Conservation (phyloP, 2,797 vertebrate species). For the Malacoctenus gilli region DNA sequence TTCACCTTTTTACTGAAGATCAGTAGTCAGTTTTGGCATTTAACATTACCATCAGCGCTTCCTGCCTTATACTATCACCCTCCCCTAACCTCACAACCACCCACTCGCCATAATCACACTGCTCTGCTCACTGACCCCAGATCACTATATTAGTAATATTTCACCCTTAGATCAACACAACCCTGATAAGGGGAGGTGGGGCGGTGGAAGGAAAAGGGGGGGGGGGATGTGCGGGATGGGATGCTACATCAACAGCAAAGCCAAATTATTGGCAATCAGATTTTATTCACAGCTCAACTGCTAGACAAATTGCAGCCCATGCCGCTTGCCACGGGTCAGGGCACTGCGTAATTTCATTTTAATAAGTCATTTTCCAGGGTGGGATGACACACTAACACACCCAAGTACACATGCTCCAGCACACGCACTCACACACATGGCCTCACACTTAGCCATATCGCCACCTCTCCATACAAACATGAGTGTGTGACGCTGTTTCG, state of each 20-base stretch:
- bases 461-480: constrained; percentile 61
- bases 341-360: constrained; percentile 90
- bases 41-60: constrained; percentile 71
- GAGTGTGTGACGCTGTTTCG: constrained; percentile 58
- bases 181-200: constrained; percentile 41
- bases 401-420: constrained; percentile 47
- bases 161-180: constrained; percentile 77
- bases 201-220: constrained; percentile 51
- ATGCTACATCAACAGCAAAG: constrained; percentile 82
- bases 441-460: constrained; percentile 46
- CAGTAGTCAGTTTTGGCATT: constrained; percentile 72
- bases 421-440: constrained; percentile 65
- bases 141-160: constrained; percentile 75
- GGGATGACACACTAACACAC: constrained; percentile 67
- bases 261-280: constrained; percentile 91
- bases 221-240: constrained; percentile 58
- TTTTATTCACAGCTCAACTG: constrained; percentile 91
- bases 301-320: constrained; percentile 89
- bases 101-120: constrained; percentile 69
- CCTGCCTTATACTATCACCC: constrained; percentile 65
- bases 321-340: constrained; percentile 90
- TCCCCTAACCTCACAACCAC: constrained; percentile 53
- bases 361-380: constrained; percentile 88
- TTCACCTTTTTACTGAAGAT: constrained; percentile 62
- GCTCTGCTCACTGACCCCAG: constrained; percentile 69